Base-by-base conservation (phyloP, 1,140 invertebrate species). In the Pseudomyrmex dendroicus region DNA sequence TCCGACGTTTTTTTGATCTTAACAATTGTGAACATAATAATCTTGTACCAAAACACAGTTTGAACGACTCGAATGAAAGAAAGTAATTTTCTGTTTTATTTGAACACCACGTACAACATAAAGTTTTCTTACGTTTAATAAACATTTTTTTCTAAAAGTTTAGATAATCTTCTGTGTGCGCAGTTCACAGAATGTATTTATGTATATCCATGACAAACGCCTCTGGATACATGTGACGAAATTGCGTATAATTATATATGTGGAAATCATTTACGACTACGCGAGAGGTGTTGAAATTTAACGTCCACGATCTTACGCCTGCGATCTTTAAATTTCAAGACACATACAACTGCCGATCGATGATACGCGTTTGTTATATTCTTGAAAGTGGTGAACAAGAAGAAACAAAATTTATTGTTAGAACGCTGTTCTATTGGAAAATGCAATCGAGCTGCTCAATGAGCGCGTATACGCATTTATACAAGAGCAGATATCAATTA, bases 251-350 rank as follows among this genome's bases (percentile, higher is more conserved):
- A 70, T 70, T 59, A 70, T 54, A 70, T 22, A 15, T 70, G 44
- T 78, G 35, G 64, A 78, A 78, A 70, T 70, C 44, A 20, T 78
- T 78, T 35, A 59, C 7, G n/a, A 57, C n/a, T 20, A 20, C 15
- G 50, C 15, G 61, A 17, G 25, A 72, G 20, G 2, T 76, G 50
- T 78, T 46, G 63, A 78, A 78, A 70, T 70, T 78, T 68, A 70
- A 12, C 8, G 10, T 44, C 15, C 50, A 46, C 73, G 50, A 78
- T 78, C 54, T 5, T 59, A 48, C 5, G 5, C 64, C 20, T 15
- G 35, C 35, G 50, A 76, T 76, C n/a, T 64, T 56, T 17, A 54
- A 20, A 56, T 46, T 2, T 44, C 35, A 56, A 15, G n/a, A 46
- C n/a, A 0, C 0, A 5, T 5, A 59, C 1, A 4, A 22, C 52